Percentiles rank a stretch among this genome's conserved stretches.
Evolutionary conservation across 2,888 invertebrate species (phyloP).

Genomic region (Xylota segnis): DNA sequence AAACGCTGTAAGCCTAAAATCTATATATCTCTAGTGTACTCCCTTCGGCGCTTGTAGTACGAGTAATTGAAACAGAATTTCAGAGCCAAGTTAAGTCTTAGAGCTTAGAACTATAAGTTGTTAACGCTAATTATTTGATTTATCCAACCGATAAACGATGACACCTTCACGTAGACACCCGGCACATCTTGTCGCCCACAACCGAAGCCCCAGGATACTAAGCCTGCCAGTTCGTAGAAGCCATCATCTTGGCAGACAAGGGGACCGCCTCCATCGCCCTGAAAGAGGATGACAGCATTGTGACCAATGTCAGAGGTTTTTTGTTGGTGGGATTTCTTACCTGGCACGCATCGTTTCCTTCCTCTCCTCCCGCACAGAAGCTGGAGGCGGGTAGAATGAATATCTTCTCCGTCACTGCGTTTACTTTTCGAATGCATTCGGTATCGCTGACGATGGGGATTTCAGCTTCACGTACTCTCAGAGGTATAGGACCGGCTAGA

Average conservation of each 20-base stretch:
- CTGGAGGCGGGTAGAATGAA: slow-evolving; percentile 96
- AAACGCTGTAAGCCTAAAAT: slow-evolving; percentile 5
- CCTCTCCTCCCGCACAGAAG: slow-evolving; percentile 97
- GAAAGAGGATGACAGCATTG: slow-evolving; percentile 59
- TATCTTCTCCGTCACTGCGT: slow-evolving; percentile 97
- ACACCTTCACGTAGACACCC: slow-evolving; percentile 98
- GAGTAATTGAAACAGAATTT: slow-evolving; percentile 64
- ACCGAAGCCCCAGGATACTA: slow-evolving; percentile 98
- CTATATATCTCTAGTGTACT: slow-evolving; percentile 2
- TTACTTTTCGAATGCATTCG: slow-evolving; percentile 96
- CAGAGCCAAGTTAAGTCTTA: slow-evolving; percentile 18
- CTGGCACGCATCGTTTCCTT: slow-evolving; percentile 97
- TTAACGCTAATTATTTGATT: slow-evolving; percentile 98
- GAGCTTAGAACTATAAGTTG: slow-evolving; percentile 88
- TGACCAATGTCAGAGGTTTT: background rate
- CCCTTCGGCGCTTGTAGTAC: slow-evolving; percentile 27
- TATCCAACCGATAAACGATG: slow-evolving; percentile 98
- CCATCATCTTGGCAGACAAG: slow-evolving; percentile 96
- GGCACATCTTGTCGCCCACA: slow-evolving; percentile 97
- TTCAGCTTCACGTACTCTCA: slow-evolving; percentile 95
- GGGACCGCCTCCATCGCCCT: slow-evolving; percentile 98
- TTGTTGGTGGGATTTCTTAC: slow-evolving; percentile 83
- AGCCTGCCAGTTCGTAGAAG: slow-evolving; percentile 95
- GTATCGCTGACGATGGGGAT: slow-evolving; percentile 96
- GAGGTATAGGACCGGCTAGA: slow-evolving; percentile 93